phyloP scores from a whole-genome alignment of 2,797 vertebrate genomes.

The Kryptolebias ocellatus region DNA sequence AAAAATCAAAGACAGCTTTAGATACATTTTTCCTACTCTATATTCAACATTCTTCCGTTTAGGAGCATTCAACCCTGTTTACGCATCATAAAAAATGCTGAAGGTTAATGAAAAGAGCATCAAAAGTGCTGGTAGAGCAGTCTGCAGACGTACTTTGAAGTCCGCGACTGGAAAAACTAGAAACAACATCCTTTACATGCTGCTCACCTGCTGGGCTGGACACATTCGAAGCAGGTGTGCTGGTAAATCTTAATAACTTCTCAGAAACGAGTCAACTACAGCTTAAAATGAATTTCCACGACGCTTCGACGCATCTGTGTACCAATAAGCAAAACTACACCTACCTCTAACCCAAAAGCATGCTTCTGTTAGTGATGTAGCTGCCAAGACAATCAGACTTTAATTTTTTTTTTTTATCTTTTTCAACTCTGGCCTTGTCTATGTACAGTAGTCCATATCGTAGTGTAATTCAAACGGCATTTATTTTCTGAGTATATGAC shows the following conservation, averaged over 20 bases:
- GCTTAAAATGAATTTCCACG: slow-evolving; percentile 7
- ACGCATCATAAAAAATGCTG: slow-evolving; percentile 60
- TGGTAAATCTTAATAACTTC: slow-evolving; percentile 35
- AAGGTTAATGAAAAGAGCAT: slow-evolving; percentile 56
- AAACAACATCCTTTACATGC: slow-evolving; percentile 46
- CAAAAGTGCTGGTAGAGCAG: slow-evolving; percentile 74
- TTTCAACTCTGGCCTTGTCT: slow-evolving; percentile 8
- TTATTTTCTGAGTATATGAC: slow-evolving; percentile 20
- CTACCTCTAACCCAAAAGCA: slow-evolving; percentile 19
- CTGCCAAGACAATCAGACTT: slow-evolving; percentile 17
- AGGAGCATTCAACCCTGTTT: slow-evolving; percentile 67
- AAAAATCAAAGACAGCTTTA: slow-evolving; percentile 54
- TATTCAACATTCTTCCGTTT: slow-evolving; percentile 69
- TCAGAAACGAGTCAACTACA: slow-evolving; percentile 18
- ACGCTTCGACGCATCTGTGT: slow-evolving; percentile 31
- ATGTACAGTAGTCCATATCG: slow-evolving; percentile 46
- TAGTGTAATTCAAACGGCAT: slow-evolving; percentile 17
- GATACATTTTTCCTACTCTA: slow-evolving; percentile 39
- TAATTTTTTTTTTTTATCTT: slow-evolving; percentile 5
- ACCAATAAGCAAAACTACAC: slow-evolving; percentile 34
- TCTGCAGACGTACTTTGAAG: slow-evolving; percentile 42
- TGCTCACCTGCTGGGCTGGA: slow-evolving; percentile 30
- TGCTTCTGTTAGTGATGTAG: slow-evolving; percentile 18
- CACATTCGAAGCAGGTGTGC: slow-evolving; percentile 10
- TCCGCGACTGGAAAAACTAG: neutral